Conservation (phyloP, 2,113 vertebrate species). For the Oncorhynchus clarkii region DNA sequence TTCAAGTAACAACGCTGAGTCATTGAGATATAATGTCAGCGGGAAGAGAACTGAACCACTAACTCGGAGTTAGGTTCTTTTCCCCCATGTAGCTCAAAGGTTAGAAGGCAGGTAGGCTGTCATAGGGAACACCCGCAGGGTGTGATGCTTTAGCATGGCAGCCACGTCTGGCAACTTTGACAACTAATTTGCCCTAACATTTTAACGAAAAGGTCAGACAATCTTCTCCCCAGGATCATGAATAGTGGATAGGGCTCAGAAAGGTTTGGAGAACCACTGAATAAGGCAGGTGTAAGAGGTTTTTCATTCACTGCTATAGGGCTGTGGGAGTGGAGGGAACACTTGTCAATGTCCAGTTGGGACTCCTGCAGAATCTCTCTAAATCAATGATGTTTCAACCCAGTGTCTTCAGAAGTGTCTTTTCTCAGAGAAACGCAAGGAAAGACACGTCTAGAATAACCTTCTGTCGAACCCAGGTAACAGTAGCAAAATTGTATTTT, state of each 20-base stretch:
- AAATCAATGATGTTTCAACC: background rate
- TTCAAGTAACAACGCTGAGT: background rate
- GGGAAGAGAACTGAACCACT: background rate
- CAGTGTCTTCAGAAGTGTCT: too few relatives aligned
- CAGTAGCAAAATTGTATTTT: constrained; percentile 46
- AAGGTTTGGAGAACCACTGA: constrained; percentile 34
- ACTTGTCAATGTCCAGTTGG: constrained; percentile 59
- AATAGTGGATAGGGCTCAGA: constrained; percentile 53
- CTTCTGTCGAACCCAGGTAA: constrained; percentile 30
- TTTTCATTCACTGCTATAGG: constrained; percentile 53
- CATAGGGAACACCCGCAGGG: constrained; percentile 14
- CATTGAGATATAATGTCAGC: constrained; percentile 12
- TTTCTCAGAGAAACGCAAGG: background rate
- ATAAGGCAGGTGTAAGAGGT: constrained; percentile 49
- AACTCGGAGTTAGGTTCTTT: background rate
- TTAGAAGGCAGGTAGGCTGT: constrained; percentile 20
- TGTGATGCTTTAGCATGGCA: constrained; percentile 51
- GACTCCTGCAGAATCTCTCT: constrained; percentile 40
- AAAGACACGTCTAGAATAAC: too few relatives aligned
- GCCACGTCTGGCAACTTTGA: constrained; percentile 57
- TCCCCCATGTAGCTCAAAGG: constrained; percentile 1
- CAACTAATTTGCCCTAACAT: constrained; percentile 75
- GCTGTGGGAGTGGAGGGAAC: constrained; percentile 15
- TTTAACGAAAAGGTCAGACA: constrained; percentile 73
- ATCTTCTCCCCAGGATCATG: constrained; percentile 59